A percentile compares a stretch with the other conserved stretches of the same genome.
These are phyloP conservation scores for Catharus bicknelli DNA, from an alignment of 2,113 vertebrate species.

Conservation along the genomic window DNA sequence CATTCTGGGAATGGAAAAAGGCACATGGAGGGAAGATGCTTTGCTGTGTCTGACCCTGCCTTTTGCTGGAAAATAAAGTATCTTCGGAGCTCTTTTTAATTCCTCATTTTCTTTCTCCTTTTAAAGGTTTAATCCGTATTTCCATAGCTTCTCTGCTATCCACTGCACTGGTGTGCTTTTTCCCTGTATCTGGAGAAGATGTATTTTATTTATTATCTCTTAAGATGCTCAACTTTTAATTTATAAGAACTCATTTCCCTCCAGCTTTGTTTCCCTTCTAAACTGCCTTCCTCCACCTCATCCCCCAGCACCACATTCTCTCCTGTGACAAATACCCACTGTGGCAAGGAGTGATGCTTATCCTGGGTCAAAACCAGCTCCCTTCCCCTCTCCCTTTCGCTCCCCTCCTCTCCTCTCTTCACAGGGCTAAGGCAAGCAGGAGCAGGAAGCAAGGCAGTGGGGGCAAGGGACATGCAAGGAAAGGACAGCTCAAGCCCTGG, in stretches of 20 bases:
- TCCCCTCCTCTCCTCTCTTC: background rate
- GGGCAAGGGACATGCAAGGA: background rate
- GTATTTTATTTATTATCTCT: background rate
- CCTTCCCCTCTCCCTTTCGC: background rate
- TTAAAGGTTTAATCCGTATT: background rate
- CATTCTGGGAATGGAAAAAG: background rate
- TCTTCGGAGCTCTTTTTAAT: background rate
- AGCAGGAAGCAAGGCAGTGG: background rate
- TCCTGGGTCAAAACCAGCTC: background rate
- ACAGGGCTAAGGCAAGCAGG: background rate
- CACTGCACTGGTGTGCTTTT: accelerated
- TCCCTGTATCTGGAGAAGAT: background rate
- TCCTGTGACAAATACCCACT: background rate
- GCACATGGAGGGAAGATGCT: background rate
- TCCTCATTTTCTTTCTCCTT: background rate
- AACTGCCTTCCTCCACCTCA: background rate
- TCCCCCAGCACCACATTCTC: background rate
- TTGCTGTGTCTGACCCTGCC: background rate
- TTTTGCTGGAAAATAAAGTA: background rate
- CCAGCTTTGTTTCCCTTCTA: background rate
- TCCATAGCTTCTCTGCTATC: background rate
- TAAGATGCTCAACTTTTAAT: background rate
- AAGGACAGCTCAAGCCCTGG: background rate
- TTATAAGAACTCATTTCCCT: background rate
- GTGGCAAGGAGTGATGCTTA: background rate